Base-by-base conservation (phyloP, 2,113 vertebrate genomes). In the Gambusia affinis region DNA sequence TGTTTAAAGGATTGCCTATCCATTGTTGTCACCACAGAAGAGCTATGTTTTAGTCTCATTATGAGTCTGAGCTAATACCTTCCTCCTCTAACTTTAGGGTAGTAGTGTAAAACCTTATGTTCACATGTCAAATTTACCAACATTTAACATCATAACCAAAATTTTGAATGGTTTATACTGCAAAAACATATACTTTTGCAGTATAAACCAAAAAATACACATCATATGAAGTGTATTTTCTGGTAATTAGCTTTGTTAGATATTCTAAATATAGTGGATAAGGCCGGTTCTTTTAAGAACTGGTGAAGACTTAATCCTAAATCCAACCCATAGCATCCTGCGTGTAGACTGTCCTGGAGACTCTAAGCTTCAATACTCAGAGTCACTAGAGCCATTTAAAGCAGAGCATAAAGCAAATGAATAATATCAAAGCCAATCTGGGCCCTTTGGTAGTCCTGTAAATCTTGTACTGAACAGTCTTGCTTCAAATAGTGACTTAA, bases 351-450 rank as follows among this genome's bases (percentile, higher is more conserved):
- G 39, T 42, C 39, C 14, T 12, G 12, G 14, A 42, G 64, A 79
- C 27, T 60, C 72, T 80, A 63, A 22, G 60, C 80, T 77, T 70
- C 35, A 30, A 62, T 75, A 73, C 64, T 80, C 73, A 82, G 68
- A 76, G 66, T 78, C 82, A 85, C 87, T 85, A 87, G 71, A 85
- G 39, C 80, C 44, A 85, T 83, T 61, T 84, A 75, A 77, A 83
- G 66, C 78, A 72, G 80, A 61, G 78, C 78, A 83, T 77, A 31
- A 76, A 84, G 74, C 76, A 86, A 72, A 91, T 87, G 77, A 85
- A 89, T 90, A 87, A 82, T 85, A 90, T 42, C 12, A 15, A 42
- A 42, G 14, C 12, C 39, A 3, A 42, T 42, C 39, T 42, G 39
- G 15, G 39, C 12, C 39, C 15, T 42, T 42, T 42, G 39, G 39